Base-by-base conservation (phyloP, 1,140 invertebrate species). In the Pissodes strobi region DNA sequence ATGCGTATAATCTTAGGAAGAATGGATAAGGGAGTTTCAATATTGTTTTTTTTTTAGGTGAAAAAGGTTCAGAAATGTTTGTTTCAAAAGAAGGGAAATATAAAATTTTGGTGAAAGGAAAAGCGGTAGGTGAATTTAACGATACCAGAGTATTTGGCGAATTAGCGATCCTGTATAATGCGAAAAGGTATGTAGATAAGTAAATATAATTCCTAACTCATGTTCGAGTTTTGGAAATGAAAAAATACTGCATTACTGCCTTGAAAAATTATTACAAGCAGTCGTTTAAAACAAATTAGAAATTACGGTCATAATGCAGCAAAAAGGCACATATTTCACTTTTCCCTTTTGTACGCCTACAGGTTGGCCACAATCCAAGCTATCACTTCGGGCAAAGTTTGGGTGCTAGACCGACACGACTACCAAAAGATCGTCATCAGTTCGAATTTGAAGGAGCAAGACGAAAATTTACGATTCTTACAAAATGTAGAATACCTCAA, bases 371-470 rank as follows among this genome's bases (percentile, higher is more conserved):
- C 67, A 0, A 64, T 74, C 12, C 58, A 53, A 30, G 63, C 71
- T 1, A 17, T 67, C 13, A 72, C 67, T 18, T 0, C 49, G 17
- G 90, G 91, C 37, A 88, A 89, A 73, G 86, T 96, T 70, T 97
- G 94, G 94, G 90, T 89, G 1, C 82, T 97, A 65, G 90, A 95
- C 74, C 82, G 93, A 69, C 82, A 85, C 55, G 89, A 90, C 3
- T 97, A 95, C 78, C 89, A 95, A 75, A 88, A 90, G 72, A 92
- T 95, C 41, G 94, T 95, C 86, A 89, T 95, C 79, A 81, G 86
- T 65, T 88, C 88, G 19, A 90, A 90, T 3, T 84, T 92, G 18
- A 84, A 90, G 68, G 84, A 91, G 59, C 85, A 93, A 48, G 87
- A 94, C 62, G 90, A 94, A 71, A 88, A 94, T 71, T 82, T 94